Conservation (phyloP, 1,140 invertebrate species). For the Magallana ariakensis region DNA sequence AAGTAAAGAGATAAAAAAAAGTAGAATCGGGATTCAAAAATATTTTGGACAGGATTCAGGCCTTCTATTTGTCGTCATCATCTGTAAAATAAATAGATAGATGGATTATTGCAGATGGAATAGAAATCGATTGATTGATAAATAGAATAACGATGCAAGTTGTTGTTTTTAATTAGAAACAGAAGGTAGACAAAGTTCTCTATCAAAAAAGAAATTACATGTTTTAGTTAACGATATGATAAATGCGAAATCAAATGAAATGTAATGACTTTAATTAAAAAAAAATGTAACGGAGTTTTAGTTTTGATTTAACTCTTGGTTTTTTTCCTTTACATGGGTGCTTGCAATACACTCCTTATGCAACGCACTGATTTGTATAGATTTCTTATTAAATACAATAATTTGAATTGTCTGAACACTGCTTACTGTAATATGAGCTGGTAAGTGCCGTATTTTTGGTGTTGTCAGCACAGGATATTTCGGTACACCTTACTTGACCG, state of each 20-base stretch:
- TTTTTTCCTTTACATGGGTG: too few species aligned
- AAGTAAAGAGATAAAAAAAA: not conserved
- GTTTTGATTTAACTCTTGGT: too few species aligned
- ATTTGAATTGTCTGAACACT: too few species aligned
- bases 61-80: not conserved
- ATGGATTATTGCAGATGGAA: not conserved
- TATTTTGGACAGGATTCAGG: not conserved
- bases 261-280: not conserved
- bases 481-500: not conserved
- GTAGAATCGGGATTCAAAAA: not conserved
- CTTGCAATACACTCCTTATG: too few species aligned
- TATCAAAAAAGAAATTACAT: not conserved
- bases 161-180: too few species aligned
- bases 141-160: too few species aligned
- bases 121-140: too few species aligned
- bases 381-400: too few species aligned
- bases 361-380: too few species aligned
- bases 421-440: too few species aligned
- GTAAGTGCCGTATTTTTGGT: too few species aligned
- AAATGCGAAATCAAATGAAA: not conserved
- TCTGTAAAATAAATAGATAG: not conserved
- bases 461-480: conserved; percentile 5
- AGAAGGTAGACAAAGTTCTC: not conserved
- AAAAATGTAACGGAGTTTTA: not conserved
- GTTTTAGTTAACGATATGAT: too few species aligned